Conservation (phyloP, 2,797 vertebrate species). For the Enteromius unitaeniatus region DNA sequence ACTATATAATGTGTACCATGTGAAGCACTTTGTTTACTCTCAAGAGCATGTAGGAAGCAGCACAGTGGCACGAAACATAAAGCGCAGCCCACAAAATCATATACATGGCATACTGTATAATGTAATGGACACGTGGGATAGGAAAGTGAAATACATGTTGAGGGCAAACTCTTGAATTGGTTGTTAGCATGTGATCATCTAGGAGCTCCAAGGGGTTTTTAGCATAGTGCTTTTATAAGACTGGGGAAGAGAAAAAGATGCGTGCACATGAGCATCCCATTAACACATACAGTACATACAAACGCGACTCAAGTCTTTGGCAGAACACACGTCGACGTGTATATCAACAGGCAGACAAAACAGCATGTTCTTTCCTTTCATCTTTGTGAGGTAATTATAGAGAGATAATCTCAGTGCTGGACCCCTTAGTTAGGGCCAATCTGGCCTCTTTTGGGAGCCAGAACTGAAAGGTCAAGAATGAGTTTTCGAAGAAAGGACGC, state of each 20-base stretch:
- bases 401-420: slow-evolving; percentile 45
- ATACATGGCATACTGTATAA: not conserved
- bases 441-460: slow-evolving; percentile 42
- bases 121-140: not conserved
- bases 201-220: slow-evolving; percentile 29
- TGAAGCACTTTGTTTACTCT: slow-evolving; percentile 31
- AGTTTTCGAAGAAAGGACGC: slow-evolving; percentile 1
- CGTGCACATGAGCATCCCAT: not conserved
- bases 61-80: not conserved
- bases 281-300: slow-evolving; percentile 9
- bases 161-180: slow-evolving; percentile 17
- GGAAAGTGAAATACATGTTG: not conserved
- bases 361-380: slow-evolving; percentile 45
- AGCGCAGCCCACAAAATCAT: not conserved
- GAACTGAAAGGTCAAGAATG: slow-evolving; percentile 53
- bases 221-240: slow-evolving; percentile 23
- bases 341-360: slow-evolving; percentile 6
- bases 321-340: not conserved
- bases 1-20: not conserved
- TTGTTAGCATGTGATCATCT: slow-evolving; percentile 28
- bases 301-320: not conserved
- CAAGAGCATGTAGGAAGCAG: slow-evolving; percentile 11
- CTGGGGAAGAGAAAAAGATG: not conserved
- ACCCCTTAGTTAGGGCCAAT: slow-evolving; percentile 49
- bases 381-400: slow-evolving; percentile 51